A percentile compares a stretch with the other conserved stretches of the same genome.
phyloP scores from a whole-genome alignment of 2,888 invertebrate species.

The Salpingus planirostris region DNA sequence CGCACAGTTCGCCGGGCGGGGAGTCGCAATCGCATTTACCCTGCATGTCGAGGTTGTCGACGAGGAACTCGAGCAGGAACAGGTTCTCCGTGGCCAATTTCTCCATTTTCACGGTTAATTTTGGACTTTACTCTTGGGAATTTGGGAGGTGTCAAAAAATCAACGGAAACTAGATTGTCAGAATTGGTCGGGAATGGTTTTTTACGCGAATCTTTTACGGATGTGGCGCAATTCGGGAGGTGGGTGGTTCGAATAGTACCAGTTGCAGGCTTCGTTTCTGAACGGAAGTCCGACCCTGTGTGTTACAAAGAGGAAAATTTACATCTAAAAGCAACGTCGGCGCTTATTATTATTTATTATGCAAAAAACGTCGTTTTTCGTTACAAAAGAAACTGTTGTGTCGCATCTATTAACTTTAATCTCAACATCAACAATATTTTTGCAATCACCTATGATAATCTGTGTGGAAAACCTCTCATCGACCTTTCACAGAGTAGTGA shows the following conservation, averaged over 20 bases:
- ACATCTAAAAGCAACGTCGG: no score
- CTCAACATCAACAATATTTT: no score
- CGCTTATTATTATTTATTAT: no score
- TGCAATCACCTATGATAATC: no score
- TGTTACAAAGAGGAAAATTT: no score
- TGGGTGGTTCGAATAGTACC: conserved; percentile 50
- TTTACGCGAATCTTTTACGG: conserved; percentile 21
- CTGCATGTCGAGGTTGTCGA: conserved; percentile 44
- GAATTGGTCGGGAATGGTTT: neutral
- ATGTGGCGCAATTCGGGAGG: conserved; percentile 36
- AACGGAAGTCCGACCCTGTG: conserved; percentile 49
- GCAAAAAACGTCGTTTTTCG: no score
- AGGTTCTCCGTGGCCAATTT: conserved; percentile 48
- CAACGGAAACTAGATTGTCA: neutral
- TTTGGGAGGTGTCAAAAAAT: conserved; percentile 11
- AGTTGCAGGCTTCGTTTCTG: conserved; percentile 48
- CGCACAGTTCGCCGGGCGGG: conserved; percentile 46
- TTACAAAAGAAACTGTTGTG: no score
- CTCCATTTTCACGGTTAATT: conserved; percentile 28
- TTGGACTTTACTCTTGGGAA: conserved; percentile 16
- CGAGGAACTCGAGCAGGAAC: conserved; percentile 56
- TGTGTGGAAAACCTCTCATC: no score
- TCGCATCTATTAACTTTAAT: no score
- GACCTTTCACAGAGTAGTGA: no score
- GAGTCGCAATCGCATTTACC: conserved; percentile 32